Conservation (phyloP, 2,888 invertebrate species). For the Yponomeuta cagnagella region DNA sequence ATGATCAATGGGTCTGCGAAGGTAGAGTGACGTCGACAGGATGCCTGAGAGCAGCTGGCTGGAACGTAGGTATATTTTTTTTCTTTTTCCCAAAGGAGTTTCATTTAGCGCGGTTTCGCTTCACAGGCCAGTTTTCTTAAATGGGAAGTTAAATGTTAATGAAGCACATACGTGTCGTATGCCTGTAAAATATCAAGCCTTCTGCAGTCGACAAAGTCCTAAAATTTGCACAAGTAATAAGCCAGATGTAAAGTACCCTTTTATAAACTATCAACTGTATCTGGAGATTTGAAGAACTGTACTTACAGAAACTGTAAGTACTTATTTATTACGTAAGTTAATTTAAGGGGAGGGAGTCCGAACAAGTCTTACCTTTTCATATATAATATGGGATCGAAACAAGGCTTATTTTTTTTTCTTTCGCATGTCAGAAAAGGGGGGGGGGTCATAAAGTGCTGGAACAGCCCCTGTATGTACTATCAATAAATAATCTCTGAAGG, state of each 20-base stretch:
- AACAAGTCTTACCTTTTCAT: too few relatives aligned
- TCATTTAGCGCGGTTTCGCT: constrained; percentile 66
- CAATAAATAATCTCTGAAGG: neutral
- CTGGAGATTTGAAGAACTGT: too few relatives aligned
- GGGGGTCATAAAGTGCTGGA: neutral
- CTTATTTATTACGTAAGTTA: too few relatives aligned
- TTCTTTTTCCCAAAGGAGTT: constrained; percentile 55
- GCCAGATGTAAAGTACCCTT: too few relatives aligned
- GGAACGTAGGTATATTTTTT: constrained; percentile 59
- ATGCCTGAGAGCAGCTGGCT: constrained; percentile 72
- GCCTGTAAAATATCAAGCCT: constrained; percentile 47
- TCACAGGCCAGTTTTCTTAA: constrained; percentile 56
- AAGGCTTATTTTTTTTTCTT: too few relatives aligned
- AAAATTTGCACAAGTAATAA: constrained; percentile 10
- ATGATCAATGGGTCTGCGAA: constrained; percentile 62
- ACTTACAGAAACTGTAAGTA: too few relatives aligned
- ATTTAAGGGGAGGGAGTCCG: too few relatives aligned
- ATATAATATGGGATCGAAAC: too few relatives aligned
- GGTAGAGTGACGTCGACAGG: constrained; percentile 67
- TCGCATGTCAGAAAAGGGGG: too few relatives aligned
- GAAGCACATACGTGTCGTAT: constrained; percentile 48
- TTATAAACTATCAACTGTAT: too few relatives aligned
- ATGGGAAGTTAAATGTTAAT: constrained; percentile 69
- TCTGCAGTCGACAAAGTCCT: constrained; percentile 34
- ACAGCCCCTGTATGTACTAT: neutral